Evolutionary conservation across 2,113 vertebrate species (phyloP).

Genomic region (Lethenteron reissneri): DNA sequence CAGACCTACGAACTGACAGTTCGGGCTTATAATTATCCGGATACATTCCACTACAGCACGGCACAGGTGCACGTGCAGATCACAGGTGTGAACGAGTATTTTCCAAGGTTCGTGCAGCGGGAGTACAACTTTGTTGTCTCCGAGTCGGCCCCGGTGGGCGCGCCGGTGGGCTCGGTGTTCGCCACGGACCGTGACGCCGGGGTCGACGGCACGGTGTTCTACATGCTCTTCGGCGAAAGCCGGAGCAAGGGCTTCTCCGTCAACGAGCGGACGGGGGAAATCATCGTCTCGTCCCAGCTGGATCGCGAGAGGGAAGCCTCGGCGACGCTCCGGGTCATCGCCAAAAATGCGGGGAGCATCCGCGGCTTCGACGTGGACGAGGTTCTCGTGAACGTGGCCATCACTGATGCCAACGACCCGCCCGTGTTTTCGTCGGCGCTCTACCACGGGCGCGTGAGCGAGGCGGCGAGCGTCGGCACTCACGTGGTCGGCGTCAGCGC

Average conservation of each 20-base stretch:
- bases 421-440: slow-evolving; percentile 52
- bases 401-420: slow-evolving; percentile 85
- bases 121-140: slow-evolving; percentile 91
- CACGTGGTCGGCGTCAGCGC: slow-evolving; percentile 82
- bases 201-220: slow-evolving; percentile 63
- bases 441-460: slow-evolving; percentile 60
- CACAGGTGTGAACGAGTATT: slow-evolving; percentile 79
- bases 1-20: slow-evolving; percentile 75
- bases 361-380: slow-evolving; percentile 77
- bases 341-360: slow-evolving; percentile 77
- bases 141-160: slow-evolving; percentile 60
- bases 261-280: slow-evolving; percentile 51
- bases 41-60: slow-evolving; percentile 74
- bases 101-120: slow-evolving; percentile 91
- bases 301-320: slow-evolving; percentile 85
- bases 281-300: slow-evolving; percentile 56
- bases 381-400: slow-evolving; percentile 67
- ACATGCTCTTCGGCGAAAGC: slow-evolving; percentile 72
- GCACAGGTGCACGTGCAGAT: slow-evolving; percentile 64
- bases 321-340: slow-evolving; percentile 60
- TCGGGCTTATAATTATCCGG: slow-evolving; percentile 84
- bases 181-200: slow-evolving; percentile 91
- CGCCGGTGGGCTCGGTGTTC: slow-evolving; percentile 70
- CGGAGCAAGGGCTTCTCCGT: slow-evolving; percentile 70
- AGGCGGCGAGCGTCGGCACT: slow-evolving; percentile 55